These are phyloP conservation scores for Aelia acuminata DNA, from an alignment of 2,888 invertebrate genomes.

Conservation along the genomic window DNA sequence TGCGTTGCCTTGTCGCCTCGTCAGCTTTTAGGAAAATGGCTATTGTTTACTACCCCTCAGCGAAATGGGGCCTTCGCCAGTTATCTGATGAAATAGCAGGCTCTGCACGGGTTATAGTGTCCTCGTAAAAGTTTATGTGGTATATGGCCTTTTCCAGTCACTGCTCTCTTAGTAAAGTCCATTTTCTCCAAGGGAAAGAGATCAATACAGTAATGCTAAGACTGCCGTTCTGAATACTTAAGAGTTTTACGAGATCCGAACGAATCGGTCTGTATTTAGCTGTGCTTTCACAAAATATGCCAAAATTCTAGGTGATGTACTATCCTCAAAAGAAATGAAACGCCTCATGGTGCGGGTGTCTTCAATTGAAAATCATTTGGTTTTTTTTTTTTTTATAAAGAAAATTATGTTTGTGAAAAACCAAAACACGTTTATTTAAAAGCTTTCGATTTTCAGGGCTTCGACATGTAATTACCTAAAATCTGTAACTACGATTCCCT, in stretches of 20 bases:
- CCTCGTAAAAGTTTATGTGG: conserved; percentile 26
- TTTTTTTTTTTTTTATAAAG: no score
- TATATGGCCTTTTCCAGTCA: neutral
- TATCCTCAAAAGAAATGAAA: no score
- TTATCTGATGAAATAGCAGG: conserved; percentile 44
- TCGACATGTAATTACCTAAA: no score
- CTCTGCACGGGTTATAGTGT: conserved; percentile 17
- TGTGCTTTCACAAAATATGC: no score
- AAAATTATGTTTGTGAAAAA: no score
- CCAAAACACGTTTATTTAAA: no score
- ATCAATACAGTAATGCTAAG: neutral
- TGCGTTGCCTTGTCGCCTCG: conserved; percentile 40
- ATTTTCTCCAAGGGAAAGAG: neutral
- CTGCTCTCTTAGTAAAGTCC: neutral
- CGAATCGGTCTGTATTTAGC: no score
- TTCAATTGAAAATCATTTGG: no score
- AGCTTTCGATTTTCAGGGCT: no score
- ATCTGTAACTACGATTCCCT: no score
- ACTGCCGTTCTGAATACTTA: neutral
- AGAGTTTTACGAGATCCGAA: neutral
- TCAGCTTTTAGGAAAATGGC: conserved; percentile 46
- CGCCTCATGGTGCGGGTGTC: no score
- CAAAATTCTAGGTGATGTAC: no score
- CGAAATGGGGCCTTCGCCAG: conserved; percentile 17
- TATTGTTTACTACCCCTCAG: conserved; percentile 38